Percentiles rank a stretch among this genome's conserved stretches.
Evolutionary conservation across 2,797 vertebrate genomes (phyloP).

Genomic region (Cynodonichthys magdalenae): DNA sequence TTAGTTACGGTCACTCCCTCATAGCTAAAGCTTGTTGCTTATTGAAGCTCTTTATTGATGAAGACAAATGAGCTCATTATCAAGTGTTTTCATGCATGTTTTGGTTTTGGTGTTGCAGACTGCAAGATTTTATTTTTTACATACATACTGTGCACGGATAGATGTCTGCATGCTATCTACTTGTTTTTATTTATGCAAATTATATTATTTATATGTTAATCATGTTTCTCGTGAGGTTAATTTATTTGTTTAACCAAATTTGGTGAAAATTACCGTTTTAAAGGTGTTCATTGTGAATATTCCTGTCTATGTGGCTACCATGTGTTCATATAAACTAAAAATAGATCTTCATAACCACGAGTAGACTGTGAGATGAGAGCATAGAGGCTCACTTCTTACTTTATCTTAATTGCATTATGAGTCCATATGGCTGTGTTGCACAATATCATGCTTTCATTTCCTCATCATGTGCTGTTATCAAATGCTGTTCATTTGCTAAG

Average conservation of each 20-base stretch:
- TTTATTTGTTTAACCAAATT: slow-evolving; percentile 52
- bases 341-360: slow-evolving; percentile 29
- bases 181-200: slow-evolving; percentile 41
- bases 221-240: slow-evolving; percentile 58
- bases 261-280: slow-evolving; percentile 34
- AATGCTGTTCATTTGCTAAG: slow-evolving; percentile 54
- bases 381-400: slow-evolving; percentile 11
- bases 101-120: slow-evolving; percentile 9
- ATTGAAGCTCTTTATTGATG: slow-evolving; percentile 67
- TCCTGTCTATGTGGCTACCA: too few species aligned
- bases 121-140: slow-evolving; percentile 13
- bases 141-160: slow-evolving; percentile 1
- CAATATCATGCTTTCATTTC: slow-evolving; percentile 46
- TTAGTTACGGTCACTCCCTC: slow-evolving; percentile 13
- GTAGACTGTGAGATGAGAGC: slow-evolving; percentile 2
- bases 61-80: slow-evolving; percentile 73
- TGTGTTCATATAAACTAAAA: slow-evolving; percentile 7
- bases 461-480: slow-evolving; percentile 47
- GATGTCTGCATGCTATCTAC: background rate
- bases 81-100: slow-evolving; percentile 46
- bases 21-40: slow-evolving; percentile 31
- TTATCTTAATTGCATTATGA: slow-evolving; percentile 54
- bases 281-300: background rate
- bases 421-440: slow-evolving; percentile 48
- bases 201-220: slow-evolving; percentile 56